A percentile compares a stretch with the other conserved stretches of the same genome.
These are phyloP conservation scores for Mythimna ferrago DNA, from an alignment of 2,888 invertebrate genomes.

Conservation along the genomic window DNA sequence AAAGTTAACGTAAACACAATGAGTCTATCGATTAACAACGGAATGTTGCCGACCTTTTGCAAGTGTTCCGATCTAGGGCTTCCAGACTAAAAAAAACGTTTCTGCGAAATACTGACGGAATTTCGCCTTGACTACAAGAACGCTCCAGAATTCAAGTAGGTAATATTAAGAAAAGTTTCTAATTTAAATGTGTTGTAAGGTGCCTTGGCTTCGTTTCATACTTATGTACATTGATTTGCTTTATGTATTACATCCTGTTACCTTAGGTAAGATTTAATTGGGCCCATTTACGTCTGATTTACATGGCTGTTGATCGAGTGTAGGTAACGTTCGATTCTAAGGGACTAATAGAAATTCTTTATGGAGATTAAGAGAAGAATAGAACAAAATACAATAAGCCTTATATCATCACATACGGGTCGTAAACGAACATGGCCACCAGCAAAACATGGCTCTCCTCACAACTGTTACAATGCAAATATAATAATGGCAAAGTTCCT, in stretches of 20 bases:
- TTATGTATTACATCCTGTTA: constrained; percentile 46
- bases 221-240: constrained; percentile 26
- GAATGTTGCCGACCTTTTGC: constrained; percentile 54
- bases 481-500: constrained; percentile 34
- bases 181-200: constrained; percentile 10
- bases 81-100: constrained; percentile 31
- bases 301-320: constrained; percentile 12
- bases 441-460: background rate
- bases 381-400: background rate
- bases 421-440: background rate
- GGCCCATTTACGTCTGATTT: constrained; percentile 43
- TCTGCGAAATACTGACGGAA: constrained; percentile 21
- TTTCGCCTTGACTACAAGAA: constrained; percentile 26
- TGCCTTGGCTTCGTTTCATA: constrained; percentile 40
- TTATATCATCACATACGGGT: background rate
- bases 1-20: constrained; percentile 47
- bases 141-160: constrained; percentile 14
- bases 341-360: background rate
- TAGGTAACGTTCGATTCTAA: background rate
- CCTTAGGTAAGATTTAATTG: constrained; percentile 41
- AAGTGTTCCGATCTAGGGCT: constrained; percentile 56
- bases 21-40: constrained; percentile 49
- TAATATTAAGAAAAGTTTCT: constrained; percentile 4
- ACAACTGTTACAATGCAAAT: constrained; percentile 42
- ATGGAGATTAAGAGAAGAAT: background rate